Percentiles rank a stretch among this genome's conserved stretches.
Evolutionary conservation across 2,113 vertebrate species (phyloP).

Genomic region (Megaceryle maxima): DNA sequence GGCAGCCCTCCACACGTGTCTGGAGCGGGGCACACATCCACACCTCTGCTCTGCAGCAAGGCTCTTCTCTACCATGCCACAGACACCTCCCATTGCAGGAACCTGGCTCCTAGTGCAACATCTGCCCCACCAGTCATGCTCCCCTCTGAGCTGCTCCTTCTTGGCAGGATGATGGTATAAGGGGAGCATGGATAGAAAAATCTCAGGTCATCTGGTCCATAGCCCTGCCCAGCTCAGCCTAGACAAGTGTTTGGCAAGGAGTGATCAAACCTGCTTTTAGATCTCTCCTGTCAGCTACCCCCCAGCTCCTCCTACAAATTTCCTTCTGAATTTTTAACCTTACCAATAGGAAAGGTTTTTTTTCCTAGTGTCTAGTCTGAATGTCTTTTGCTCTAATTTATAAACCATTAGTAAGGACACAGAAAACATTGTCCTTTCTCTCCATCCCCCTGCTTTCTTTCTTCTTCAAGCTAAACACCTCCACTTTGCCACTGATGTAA

Average conservation of each 20-base stretch:
- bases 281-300: background rate
- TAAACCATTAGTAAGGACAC: background rate
- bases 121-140: background rate
- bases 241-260: background rate
- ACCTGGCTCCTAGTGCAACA: accelerated
- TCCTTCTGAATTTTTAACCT: background rate
- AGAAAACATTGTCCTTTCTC: background rate
- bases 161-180: background rate
- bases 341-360: background rate
- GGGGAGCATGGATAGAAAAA: background rate
- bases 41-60: background rate
- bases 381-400: background rate
- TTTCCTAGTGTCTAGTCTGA: background rate
- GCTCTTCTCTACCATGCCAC: accelerated
- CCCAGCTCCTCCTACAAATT: background rate
- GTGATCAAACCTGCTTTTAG: background rate
- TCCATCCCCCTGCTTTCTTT: background rate
- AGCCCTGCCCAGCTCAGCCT: background rate
- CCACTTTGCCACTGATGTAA: accelerated
- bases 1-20: background rate
- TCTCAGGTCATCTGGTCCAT: background rate
- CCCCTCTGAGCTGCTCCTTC: background rate
- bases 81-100: accelerated
- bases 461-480: background rate
- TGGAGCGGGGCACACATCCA: background rate